These are phyloP conservation scores for Drosophila putrida DNA, from an alignment of 2,888 invertebrate genomes.

Conservation along the genomic window DNA sequence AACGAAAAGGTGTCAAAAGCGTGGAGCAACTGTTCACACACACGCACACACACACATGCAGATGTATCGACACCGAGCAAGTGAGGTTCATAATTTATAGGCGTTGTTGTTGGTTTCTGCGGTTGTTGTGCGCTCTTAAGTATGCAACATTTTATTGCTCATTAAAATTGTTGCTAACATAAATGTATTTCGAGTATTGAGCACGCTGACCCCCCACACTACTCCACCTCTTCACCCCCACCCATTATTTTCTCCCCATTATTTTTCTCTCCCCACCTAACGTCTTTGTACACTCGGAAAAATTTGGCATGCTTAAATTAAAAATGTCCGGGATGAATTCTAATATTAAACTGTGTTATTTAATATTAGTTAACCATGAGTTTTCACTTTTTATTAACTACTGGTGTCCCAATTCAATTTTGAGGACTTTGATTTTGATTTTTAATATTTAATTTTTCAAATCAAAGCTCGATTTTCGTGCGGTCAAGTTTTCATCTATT, in stretches of 20 bases:
- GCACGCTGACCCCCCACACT: neutral
- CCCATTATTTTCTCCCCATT: neutral
- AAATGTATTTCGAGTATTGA: slow-evolving; percentile 46
- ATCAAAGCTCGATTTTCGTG: no score
- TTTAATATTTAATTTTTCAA: no score
- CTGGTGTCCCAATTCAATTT: no score
- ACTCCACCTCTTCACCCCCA: neutral
- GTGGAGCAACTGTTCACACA: slow-evolving; percentile 2
- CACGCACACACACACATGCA: slow-evolving; percentile 1
- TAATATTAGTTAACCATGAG: no score
- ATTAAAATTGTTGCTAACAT: slow-evolving; percentile 62
- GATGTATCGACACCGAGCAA: slow-evolving; percentile 5
- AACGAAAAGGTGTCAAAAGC: slow-evolving; percentile 35
- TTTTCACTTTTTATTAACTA: no score
- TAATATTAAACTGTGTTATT: no score
- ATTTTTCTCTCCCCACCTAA: no score
- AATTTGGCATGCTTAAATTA: no score
- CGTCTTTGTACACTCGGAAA: no score
- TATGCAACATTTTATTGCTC: slow-evolving; percentile 75
- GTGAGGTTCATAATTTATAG: slow-evolving; percentile 47
- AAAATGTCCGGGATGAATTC: no score
- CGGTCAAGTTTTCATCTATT: no score
- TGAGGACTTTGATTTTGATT: no score
- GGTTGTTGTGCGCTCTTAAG: slow-evolving; percentile 52
- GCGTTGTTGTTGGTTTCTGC: slow-evolving; percentile 17